phyloP scores from a whole-genome alignment of 2,888 invertebrate genomes.

The Xestia rhomboidea region DNA sequence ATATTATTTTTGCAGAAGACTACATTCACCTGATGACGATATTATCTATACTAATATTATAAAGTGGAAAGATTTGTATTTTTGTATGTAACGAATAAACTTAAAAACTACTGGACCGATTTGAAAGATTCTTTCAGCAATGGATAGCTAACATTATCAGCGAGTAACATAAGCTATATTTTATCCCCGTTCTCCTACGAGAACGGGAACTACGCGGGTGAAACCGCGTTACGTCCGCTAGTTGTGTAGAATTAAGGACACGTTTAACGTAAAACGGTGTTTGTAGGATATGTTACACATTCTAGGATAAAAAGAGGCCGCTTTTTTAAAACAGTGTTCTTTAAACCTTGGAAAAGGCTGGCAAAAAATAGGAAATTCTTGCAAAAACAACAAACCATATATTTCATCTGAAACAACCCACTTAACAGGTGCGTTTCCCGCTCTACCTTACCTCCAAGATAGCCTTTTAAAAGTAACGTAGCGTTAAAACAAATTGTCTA shows the following conservation, averaged over 20 bases:
- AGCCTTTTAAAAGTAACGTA: conserved; percentile 53
- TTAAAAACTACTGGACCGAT: no score
- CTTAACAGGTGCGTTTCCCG: conserved; percentile 29
- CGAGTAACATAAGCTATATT: no score
- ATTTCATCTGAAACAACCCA: conserved; percentile 17
- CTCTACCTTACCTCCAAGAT: conserved; percentile 32
- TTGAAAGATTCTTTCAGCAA: no score
- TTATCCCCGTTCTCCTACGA: no score
- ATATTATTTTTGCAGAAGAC: background rate
- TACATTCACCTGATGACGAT: background rate
- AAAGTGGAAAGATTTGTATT: no score
- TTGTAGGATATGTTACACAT: background rate
- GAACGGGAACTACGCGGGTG: no score
- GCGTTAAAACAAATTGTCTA: conserved; percentile 58
- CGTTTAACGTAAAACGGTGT: no score
- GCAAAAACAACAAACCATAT: background rate
- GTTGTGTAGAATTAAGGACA: background rate
- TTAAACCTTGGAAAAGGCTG: background rate
- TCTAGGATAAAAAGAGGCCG: background rate
- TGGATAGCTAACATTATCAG: no score
- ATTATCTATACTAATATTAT: no score
- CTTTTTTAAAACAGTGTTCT: background rate
- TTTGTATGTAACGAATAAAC: no score
- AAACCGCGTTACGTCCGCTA: no score
- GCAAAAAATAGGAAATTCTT: background rate